Base-by-base conservation (phyloP, 2,888 invertebrate species). In the Drosophila melanosoma region DNA sequence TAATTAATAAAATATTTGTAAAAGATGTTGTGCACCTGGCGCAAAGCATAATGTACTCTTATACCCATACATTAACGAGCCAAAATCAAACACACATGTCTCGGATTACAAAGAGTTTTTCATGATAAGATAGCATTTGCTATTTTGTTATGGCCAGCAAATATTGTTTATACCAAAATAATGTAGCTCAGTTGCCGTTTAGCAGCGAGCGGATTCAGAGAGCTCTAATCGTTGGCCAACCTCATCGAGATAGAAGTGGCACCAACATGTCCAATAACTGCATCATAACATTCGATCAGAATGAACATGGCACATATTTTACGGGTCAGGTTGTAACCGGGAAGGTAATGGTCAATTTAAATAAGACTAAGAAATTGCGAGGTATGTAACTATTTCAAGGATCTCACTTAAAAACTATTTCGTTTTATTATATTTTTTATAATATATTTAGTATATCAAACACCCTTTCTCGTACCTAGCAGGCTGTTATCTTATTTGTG, bases 241-340 rank as follows among this genome's bases (percentile, higher is more conserved):
- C 29, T 12, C 15, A 36, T 20, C 38, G 36, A n/a, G n/a, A 38
- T 51, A 45, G 29, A 51, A 32, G 45, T 36, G 20, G 6, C 12
- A 15, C 8, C 8, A 45, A 20, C 70, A 91, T 92, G 91, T 82
- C 91, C 4, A 90, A 85, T n/a, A 84, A 90, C 70, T 92, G 92
- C 73, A 77, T 84, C 60, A 91, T 92, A 64, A 74, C 83, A 5
- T 92, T 92, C 68, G 96, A 96, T 95, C 71, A 94, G 93, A 92
- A 95, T 95, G 92, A 95, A 94, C 83, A 96, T 95, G 93, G 94
- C 95, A 82, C 95, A 94, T 93, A 92, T 76, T 93, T 92, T 73
- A 91, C 92, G 15, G 93, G 93, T 20, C 92, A 93, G 81, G 80
- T 85, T 38, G 77, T 93, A 11, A 87, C 87, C 38, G 93, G 93